These are phyloP conservation scores for Centropus bengalensis DNA, from an alignment of 2,113 vertebrate genomes.

Conservation along the genomic window DNA sequence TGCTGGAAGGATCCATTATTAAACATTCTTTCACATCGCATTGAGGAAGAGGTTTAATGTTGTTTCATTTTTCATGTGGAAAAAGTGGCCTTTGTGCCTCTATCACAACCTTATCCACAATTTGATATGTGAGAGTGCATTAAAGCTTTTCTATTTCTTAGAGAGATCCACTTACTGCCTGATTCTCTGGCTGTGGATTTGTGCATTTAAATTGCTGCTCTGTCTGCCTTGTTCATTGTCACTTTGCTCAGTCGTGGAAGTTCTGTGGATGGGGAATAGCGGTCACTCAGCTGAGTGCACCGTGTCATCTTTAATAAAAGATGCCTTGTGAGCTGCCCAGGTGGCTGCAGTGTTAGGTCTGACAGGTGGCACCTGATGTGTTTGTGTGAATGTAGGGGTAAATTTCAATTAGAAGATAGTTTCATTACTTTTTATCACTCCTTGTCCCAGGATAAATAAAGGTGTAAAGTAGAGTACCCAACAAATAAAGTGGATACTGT, in stretches of 20 bases:
- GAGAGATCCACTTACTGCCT: background rate
- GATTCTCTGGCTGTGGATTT: background rate
- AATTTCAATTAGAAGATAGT: background rate
- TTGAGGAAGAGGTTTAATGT: background rate
- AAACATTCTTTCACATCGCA: background rate
- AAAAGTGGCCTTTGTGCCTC: background rate
- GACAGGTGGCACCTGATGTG: rapidly evolving
- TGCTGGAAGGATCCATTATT: background rate
- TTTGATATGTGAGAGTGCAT: background rate
- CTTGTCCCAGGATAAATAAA: background rate
- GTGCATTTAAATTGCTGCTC: background rate
- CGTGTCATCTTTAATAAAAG: background rate
- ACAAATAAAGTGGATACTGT: background rate
- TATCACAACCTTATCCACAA: background rate
- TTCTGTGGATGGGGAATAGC: background rate
- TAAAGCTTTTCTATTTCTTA: background rate
- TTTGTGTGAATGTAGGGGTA: background rate
- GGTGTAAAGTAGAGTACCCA: background rate
- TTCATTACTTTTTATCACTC: background rate
- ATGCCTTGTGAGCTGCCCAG: rapidly evolving
- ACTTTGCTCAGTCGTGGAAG: background rate
- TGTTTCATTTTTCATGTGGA: background rate
- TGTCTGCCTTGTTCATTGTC: background rate
- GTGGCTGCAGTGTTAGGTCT: background rate
- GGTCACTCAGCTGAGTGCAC: background rate